These are phyloP conservation scores for Mellivora capensis DNA, from an alignment of 2,113 vertebrate species.

Conservation along the genomic window DNA sequence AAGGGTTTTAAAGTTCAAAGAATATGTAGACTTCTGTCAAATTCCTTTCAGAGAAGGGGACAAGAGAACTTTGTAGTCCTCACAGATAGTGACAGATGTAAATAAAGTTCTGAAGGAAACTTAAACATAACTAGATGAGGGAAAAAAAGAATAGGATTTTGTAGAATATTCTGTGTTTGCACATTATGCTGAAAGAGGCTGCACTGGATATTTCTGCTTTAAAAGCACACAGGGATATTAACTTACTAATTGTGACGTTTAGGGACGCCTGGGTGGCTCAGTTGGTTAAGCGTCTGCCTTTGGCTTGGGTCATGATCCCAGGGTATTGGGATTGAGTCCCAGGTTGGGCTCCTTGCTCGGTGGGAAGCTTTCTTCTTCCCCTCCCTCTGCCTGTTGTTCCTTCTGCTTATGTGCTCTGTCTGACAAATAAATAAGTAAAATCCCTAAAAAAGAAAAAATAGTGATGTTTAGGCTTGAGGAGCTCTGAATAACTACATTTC, in stretches of 20 bases:
- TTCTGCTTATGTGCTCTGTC: background rate
- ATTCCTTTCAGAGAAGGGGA: slow-evolving; percentile 39
- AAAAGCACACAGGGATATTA: background rate
- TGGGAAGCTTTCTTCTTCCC: background rate
- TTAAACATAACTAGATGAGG: background rate
- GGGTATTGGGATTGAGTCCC: too few species aligned
- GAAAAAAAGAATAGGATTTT: background rate
- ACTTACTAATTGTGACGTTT: background rate
- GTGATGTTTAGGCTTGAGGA: background rate
- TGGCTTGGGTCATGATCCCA: too few species aligned
- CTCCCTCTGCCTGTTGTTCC: background rate
- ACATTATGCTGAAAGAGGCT: background rate
- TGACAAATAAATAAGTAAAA: background rate
- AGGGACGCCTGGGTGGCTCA: too few species aligned
- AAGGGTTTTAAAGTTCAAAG: slow-evolving; percentile 69
- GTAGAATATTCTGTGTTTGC: background rate
- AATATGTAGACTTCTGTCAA: slow-evolving; percentile 53
- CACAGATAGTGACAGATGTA: background rate
- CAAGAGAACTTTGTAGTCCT: background rate
- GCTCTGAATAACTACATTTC: background rate
- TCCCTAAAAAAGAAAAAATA: background rate
- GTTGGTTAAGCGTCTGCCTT: too few species aligned
- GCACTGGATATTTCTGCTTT: background rate
- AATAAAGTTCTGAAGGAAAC: slow-evolving; percentile 39
- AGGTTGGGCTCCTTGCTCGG: too few species aligned